These are phyloP conservation scores for Ursus arctos DNA, from an alignment of 2,113 vertebrate species.

Conservation along the genomic window DNA sequence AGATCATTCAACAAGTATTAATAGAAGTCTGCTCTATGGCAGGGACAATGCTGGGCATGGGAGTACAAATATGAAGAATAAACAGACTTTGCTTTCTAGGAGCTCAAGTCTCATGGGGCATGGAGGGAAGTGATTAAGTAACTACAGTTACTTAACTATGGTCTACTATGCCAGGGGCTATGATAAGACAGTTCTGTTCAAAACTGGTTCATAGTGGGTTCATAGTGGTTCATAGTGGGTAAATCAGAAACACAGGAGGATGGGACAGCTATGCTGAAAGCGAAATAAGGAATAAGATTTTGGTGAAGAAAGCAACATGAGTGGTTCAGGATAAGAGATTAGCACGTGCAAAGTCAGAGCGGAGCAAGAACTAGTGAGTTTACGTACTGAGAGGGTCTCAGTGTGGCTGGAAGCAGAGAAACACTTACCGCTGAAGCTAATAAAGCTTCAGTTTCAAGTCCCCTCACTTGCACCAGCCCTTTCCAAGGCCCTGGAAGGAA, in stretches of 20 bases:
- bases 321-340: not conserved
- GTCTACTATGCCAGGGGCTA: not conserved
- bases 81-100: not conserved
- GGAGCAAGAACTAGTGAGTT: not conserved
- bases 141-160: too few relatives aligned
- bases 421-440: accelerated
- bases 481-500: not conserved
- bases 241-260: not conserved
- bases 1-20: not conserved
- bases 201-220: not conserved
- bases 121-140: not conserved
- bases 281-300: not conserved
- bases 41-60: not conserved
- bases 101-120: not conserved
- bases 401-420: not conserved
- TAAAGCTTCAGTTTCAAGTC: not conserved
- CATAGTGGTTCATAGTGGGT: not conserved
- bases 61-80: not conserved
- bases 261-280: not conserved
- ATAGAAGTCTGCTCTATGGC: not conserved
- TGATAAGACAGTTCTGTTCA: not conserved
- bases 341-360: not conserved
- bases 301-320: not conserved
- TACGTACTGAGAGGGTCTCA: not conserved
- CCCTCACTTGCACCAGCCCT: accelerated